These are phyloP conservation scores for Lithophane leautieri DNA, from an alignment of 2,888 invertebrate genomes.

Conservation along the genomic window DNA sequence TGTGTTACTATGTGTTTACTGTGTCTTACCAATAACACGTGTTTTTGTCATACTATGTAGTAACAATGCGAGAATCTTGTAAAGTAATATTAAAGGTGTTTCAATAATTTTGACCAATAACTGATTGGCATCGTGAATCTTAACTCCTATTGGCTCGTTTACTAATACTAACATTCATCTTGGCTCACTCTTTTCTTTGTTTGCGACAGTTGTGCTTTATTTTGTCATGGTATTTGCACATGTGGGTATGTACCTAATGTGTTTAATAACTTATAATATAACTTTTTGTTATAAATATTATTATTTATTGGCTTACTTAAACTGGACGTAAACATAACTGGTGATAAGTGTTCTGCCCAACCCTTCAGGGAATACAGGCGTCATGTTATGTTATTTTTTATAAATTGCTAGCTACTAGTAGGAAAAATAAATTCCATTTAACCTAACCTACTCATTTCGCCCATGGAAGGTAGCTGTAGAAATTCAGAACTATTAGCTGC, in stretches of 20 bases:
- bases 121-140: slow-evolving; percentile 1
- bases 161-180: slow-evolving; percentile 9
- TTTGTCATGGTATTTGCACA: slow-evolving; percentile 25
- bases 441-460: not conserved
- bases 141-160: slow-evolving; percentile 19
- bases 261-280: not conserved
- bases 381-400: not conserved
- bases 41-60: not conserved
- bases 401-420: not conserved
- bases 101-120: not conserved
- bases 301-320: not conserved
- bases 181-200: slow-evolving; percentile 25
- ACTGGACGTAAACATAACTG: not conserved
- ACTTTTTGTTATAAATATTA: not conserved
- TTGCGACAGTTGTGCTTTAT: slow-evolving; percentile 21
- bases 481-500: not conserved
- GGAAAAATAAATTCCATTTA: not conserved
- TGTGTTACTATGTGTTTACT: slow-evolving; percentile 19
- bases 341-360: not conserved
- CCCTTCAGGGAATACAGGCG: no score
- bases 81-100: slow-evolving; percentile 2
- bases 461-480: slow-evolving; percentile 11
- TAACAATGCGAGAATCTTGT: not conserved
- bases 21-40: not conserved
- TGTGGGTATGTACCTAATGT: slow-evolving; percentile 17